Base-by-base conservation (phyloP, 2,888 invertebrate species). In the Sarcophaga variegata region DNA sequence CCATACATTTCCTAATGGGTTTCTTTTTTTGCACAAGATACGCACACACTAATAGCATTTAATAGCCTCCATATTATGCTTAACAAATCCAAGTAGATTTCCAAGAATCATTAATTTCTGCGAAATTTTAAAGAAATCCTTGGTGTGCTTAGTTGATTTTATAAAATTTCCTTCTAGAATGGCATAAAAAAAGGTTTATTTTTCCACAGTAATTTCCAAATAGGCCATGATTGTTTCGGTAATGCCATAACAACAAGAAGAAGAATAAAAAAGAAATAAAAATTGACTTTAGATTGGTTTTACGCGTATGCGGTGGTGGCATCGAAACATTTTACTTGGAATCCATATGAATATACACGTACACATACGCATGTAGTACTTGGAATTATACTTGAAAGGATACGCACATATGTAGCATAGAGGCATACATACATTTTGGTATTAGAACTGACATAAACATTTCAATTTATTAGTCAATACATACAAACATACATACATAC, bases 221-320 rank as follows among this genome's bases (percentile, higher is more conserved):
- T 66, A 74, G n/a, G 60, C 63, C 64, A 59, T 47, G 64, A 67
- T 71, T 70, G 54, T 71, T 59, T 14, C 12, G 3, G 5, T 14
- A 14, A 25, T 20, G 37, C 54, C 27, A 59, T 37, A 72, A n/a
- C 17, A 59, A 27, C 17, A 37, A 4, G 1, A 71, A 14, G 6
- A 74, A 49, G 12, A 83, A 11, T 5, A 64, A 66, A 63, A 60
- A 81, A 78, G 77, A 59, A 69, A 49, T 83, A 81, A 81, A 81
- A 81, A 81, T 74, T 83, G 62, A 78, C 81, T 81, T 83, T 66
- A 78, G 80, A 83, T 86, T 83, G 86, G 81, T 82, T 84, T 86
- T 74, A 81, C 69, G 76, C 76, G 77, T 86, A 84, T 67, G 75
- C 72, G 75, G 77, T 76, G 81, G 70, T 76, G 81, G 75, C 47